Conservation (phyloP, 2,888 invertebrate genomes). For the Onchidella celtica region DNA sequence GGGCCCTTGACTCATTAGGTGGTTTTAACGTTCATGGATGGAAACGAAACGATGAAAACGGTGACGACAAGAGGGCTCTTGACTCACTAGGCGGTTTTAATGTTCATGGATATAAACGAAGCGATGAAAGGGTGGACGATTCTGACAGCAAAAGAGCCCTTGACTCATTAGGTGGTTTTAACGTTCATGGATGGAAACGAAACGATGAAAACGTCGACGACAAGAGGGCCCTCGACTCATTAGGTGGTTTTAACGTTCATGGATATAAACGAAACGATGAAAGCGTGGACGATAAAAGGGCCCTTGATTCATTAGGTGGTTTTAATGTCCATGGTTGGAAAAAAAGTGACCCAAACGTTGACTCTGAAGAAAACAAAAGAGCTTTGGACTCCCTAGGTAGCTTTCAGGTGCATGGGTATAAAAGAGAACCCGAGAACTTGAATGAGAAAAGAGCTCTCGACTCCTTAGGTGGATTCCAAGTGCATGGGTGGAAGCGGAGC, state of each 20-base stretch:
- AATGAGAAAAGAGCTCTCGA: slow-evolving; percentile 24
- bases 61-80: slow-evolving; percentile 29
- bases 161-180: slow-evolving; percentile 44
- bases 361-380: slow-evolving; percentile 1
- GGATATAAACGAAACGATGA: slow-evolving; percentile 29
- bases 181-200: slow-evolving; percentile 45
- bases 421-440: too few species aligned
- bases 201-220: slow-evolving; percentile 8
- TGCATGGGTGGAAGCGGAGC: slow-evolving; percentile 38
- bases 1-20: slow-evolving; percentile 36
- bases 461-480: slow-evolving; percentile 32
- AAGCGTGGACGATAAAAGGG: neutral
- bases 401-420: slow-evolving; percentile 38
- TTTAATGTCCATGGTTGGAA: slow-evolving; percentile 33
- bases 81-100: slow-evolving; percentile 42
- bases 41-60: slow-evolving; percentile 21
- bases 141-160: slow-evolving; percentile 29
- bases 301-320: slow-evolving; percentile 29
- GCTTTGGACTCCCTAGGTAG: slow-evolving; percentile 35
- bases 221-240: slow-evolving; percentile 34
- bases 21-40: slow-evolving; percentile 42
- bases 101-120: slow-evolving; percentile 23
- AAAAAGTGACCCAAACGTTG: neutral
- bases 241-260: slow-evolving; percentile 43
- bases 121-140: neutral